These are phyloP conservation scores for Synanthedon vespiformis DNA, from an alignment of 2,888 invertebrate genomes.

Conservation along the genomic window DNA sequence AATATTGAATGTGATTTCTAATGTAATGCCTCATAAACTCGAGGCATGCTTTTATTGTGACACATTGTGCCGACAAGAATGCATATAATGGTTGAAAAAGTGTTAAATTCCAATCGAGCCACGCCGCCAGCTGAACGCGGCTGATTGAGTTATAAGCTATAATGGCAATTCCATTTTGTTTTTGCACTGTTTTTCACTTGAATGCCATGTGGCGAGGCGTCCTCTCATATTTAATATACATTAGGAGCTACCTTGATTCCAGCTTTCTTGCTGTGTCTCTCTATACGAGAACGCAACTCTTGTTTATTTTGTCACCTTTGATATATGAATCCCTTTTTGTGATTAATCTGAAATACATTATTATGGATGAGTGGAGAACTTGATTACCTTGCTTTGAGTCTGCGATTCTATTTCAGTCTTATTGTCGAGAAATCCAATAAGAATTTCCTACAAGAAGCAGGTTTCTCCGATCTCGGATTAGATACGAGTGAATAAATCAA, in stretches of 20 bases:
- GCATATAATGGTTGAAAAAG: slow-evolving; percentile 57
- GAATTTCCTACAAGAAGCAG: not conserved
- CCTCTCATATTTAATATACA: slow-evolving; percentile 53
- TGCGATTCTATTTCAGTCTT: not conserved
- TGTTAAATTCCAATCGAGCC: slow-evolving; percentile 52
- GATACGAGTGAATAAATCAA: too few species aligned
- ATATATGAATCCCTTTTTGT: slow-evolving; percentile 56
- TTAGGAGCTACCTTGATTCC: slow-evolving; percentile 37
- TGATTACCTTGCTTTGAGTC: slow-evolving; percentile 23
- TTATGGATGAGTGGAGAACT: slow-evolving; percentile 33
- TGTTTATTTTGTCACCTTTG: slow-evolving; percentile 65
- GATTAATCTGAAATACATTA: slow-evolving; percentile 42
- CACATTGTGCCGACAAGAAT: slow-evolving; percentile 27
- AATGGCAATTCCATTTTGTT: slow-evolving; percentile 61
- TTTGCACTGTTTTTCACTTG: slow-evolving; percentile 62
- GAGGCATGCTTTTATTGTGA: not conserved
- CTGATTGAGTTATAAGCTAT: slow-evolving; percentile 69
- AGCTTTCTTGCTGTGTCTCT: slow-evolving; percentile 34
- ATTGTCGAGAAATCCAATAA: not conserved
- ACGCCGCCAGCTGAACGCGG: slow-evolving; percentile 22
- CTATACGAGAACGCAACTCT: slow-evolving; percentile 44
- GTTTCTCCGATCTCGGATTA: too few species aligned
- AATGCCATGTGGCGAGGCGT: slow-evolving; percentile 31
- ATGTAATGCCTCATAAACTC: slow-evolving; percentile 13
- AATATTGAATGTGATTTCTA: slow-evolving; percentile 21